Evolutionary conservation across 2,797 vertebrate genomes (phyloP).

Genomic region (Parauchenoglanis ngamensis): DNA sequence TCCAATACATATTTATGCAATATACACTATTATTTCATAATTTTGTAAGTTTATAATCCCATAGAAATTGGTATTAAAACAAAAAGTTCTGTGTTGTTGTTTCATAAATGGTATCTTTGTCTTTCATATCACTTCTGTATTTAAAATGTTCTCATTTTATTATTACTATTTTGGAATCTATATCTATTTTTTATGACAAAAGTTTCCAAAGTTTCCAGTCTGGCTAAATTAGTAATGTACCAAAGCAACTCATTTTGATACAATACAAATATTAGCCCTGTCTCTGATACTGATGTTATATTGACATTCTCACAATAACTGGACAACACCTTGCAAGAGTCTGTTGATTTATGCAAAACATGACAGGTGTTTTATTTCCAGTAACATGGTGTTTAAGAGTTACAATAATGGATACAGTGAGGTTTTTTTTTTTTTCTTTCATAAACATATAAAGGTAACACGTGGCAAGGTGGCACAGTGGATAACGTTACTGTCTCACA

Average conservation of each 20-base stretch:
- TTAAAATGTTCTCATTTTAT: neutral
- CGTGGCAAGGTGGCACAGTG: too few relatives aligned
- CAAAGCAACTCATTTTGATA: neutral
- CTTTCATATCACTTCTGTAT: neutral
- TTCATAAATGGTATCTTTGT: neutral
- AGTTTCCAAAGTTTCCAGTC: neutral
- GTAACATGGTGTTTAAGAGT: neutral
- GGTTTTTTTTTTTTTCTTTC: neutral
- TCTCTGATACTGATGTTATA: neutral
- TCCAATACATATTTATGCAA: neutral
- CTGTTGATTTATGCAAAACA: neutral
- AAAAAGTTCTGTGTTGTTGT: neutral
- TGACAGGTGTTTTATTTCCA: neutral
- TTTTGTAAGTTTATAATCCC: neutral
- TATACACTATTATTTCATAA: neutral
- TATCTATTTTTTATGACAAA: neutral
- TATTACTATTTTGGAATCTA: neutral
- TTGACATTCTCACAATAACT: neutral
- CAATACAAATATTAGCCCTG: neutral
- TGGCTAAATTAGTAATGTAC: neutral
- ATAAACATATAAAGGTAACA: neutral
- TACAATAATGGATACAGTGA: neutral
- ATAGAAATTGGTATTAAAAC: neutral
- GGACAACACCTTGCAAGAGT: neutral
- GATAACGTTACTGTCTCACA: neutral